phyloP scores from a whole-genome alignment of 2,113 vertebrate genomes.

The Merops nubicus region DNA sequence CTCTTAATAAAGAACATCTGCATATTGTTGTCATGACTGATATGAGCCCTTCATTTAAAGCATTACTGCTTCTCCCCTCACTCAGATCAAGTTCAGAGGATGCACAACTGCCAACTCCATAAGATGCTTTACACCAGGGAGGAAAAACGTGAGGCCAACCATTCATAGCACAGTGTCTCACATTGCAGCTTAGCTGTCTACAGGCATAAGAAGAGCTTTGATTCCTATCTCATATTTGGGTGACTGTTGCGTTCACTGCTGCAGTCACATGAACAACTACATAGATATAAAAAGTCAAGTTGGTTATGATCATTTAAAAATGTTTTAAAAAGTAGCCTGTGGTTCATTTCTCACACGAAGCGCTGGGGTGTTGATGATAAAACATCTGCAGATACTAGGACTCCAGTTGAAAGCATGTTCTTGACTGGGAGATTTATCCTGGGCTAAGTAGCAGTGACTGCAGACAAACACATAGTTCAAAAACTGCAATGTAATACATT shows the following conservation, averaged over 20 bases:
- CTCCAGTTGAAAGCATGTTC: not conserved
- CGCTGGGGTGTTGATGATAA: not conserved
- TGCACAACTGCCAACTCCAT: not conserved
- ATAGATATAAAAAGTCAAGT: not conserved
- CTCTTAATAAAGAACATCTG: slow-evolving; percentile 46
- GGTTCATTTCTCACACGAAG: not conserved
- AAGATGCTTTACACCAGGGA: slow-evolving; percentile 4
- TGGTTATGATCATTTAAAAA: not conserved
- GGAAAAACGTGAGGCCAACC: slow-evolving; percentile 23
- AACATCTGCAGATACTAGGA: too few relatives aligned
- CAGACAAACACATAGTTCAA: not conserved
- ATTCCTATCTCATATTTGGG: not conserved
- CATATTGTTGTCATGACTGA: not conserved
- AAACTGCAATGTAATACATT: not conserved
- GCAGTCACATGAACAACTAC: not conserved
- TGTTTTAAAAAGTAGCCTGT: not conserved
- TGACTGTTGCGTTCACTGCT: not conserved
- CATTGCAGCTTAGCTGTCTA: not conserved
- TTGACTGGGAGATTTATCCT: not conserved
- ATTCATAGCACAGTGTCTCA: not conserved
- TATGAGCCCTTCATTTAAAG: not conserved
- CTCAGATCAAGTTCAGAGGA: slow-evolving; percentile 43
- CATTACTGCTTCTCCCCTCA: slow-evolving; percentile 1
- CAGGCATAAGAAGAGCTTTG: slow-evolving; percentile 17
- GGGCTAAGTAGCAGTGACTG: not conserved